Evolutionary conservation across 2,888 invertebrate species (phyloP).

Genomic region (Ctena decussata): DNA sequence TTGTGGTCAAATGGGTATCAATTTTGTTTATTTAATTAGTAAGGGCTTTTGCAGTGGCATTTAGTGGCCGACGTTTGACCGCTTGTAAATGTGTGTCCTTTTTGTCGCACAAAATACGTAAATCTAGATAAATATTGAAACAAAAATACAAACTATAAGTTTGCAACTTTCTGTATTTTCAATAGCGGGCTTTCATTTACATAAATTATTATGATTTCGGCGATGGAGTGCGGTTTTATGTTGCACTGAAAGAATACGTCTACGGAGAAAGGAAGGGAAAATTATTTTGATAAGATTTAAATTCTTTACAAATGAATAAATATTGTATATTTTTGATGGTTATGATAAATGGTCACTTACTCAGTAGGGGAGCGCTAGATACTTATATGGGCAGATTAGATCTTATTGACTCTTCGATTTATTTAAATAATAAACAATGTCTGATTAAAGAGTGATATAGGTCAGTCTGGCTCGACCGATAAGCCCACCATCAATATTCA

Average conservation of each 20-base stretch:
- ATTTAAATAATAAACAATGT: too few species aligned
- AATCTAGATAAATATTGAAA: too few species aligned
- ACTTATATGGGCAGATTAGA: background rate
- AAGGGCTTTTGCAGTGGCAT: background rate
- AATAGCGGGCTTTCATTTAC: too few species aligned
- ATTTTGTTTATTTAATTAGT: background rate
- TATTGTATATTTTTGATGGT: background rate
- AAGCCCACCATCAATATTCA: too few species aligned
- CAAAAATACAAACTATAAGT: too few species aligned
- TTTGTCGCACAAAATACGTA: background rate
- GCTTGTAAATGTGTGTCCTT: background rate
- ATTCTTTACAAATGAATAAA: background rate
- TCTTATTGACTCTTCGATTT: background rate
- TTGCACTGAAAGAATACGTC: too few species aligned
- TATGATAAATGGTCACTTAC: background rate
- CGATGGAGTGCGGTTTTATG: too few species aligned
- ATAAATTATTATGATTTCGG: too few species aligned
- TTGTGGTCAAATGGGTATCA: background rate
- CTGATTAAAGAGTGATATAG: too few species aligned
- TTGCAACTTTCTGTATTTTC: too few species aligned
- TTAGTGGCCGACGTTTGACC: background rate
- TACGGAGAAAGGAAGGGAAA: too few species aligned
- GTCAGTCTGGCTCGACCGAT: too few species aligned
- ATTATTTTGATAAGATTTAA: background rate
- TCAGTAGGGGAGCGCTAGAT: slow-evolving; percentile 8